Percentiles rank a stretch among this genome's conserved stretches.
phyloP scores from a whole-genome alignment of 2,888 invertebrate genomes.

The Cylindroiulus punctatus region DNA sequence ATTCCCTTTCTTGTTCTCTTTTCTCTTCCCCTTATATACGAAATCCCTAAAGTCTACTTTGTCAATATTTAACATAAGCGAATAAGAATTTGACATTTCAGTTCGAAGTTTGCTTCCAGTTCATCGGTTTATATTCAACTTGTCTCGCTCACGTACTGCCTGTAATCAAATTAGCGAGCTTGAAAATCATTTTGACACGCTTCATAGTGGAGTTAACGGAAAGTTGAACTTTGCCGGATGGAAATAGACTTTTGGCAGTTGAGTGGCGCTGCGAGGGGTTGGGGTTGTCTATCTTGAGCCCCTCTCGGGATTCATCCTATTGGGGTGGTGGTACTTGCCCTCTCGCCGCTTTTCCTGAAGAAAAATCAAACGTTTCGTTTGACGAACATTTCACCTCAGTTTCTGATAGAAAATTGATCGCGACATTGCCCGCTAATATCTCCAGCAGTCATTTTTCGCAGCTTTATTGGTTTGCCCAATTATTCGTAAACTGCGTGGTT shows the following conservation, averaged over 20 bases:
- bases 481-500: too few species aligned
- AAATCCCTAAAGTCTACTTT: neutral
- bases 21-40: neutral
- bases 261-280: neutral
- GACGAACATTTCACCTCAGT: too few species aligned
- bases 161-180: neutral
- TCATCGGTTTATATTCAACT: conserved; percentile 26
- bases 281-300: too few species aligned
- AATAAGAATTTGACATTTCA: conserved; percentile 21
- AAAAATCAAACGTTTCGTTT: too few species aligned
- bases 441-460: too few species aligned
- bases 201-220: neutral
- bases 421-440: too few species aligned
- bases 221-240: neutral
- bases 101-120: conserved; percentile 14
- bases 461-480: too few species aligned
- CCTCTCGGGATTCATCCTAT: too few species aligned
- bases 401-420: too few species aligned
- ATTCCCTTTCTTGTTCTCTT: neutral
- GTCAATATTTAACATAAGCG: conserved; percentile 26
- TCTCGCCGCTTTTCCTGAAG: too few species aligned
- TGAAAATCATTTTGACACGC: conserved; percentile 3
- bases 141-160: neutral
- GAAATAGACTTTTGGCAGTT: conserved; percentile 22
- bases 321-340: too few species aligned